phyloP scores from a whole-genome alignment of 2,797 vertebrate species.

The Agapornis canus region DNA sequence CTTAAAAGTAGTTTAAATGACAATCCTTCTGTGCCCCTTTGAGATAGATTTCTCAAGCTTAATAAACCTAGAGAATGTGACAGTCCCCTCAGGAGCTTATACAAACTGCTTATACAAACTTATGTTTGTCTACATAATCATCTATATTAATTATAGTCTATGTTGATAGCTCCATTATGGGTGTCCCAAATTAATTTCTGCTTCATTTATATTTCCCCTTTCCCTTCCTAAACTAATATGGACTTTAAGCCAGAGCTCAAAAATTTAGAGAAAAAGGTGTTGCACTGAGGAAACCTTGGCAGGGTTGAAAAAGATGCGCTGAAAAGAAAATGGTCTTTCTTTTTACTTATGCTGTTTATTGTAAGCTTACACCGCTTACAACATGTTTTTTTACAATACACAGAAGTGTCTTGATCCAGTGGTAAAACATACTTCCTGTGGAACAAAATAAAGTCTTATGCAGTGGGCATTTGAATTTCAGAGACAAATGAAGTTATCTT shows the following conservation, averaged over 20 bases:
- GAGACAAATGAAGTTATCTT: not conserved
- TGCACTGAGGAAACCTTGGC: not conserved
- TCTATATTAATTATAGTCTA: not conserved
- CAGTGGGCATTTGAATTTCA: not conserved
- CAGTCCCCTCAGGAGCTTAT: not conserved
- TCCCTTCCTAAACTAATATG: not conserved
- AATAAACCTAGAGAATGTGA: conserved; percentile 6
- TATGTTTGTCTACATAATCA: not conserved
- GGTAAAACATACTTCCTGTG: conserved; percentile 15
- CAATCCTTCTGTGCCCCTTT: not conserved
- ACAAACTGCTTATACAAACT: not conserved
- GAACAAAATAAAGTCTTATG: not conserved
- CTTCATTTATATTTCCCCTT: not conserved
- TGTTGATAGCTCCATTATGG: not conserved
- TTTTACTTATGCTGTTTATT: conserved; percentile 41
- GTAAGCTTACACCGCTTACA: not conserved
- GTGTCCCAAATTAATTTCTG: not conserved
- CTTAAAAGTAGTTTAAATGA: conserved; percentile 29
- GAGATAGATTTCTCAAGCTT: conserved; percentile 14
- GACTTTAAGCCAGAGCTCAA: not conserved
- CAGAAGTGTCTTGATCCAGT: not conserved
- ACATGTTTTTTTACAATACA: not conserved
- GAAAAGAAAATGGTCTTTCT: conserved; percentile 1
- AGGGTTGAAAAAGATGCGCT: not conserved
- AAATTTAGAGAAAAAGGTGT: not conserved